Evolutionary conservation across 2,797 vertebrate genomes (phyloP).

Genomic region (Manis crassicaudata): DNA sequence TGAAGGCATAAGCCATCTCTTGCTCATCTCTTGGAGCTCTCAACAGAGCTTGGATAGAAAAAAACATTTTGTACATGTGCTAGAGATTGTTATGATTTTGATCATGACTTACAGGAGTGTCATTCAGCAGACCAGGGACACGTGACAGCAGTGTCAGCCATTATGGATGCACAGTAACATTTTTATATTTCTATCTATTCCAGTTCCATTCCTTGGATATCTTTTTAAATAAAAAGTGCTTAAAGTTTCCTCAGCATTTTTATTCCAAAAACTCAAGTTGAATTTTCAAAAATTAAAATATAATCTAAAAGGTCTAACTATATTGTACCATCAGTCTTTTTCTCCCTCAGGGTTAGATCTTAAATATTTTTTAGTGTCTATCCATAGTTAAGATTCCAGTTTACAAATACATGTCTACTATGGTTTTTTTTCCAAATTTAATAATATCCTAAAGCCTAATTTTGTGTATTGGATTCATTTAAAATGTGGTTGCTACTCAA

Average conservation of each 20-base stretch:
- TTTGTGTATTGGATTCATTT: constrained; percentile 61
- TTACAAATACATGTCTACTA: constrained; percentile 50
- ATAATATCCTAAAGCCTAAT: constrained; percentile 61
- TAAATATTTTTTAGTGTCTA: constrained; percentile 35
- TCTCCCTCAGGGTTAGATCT: background rate
- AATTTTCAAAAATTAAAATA: constrained; percentile 56
- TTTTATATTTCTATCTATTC: background rate
- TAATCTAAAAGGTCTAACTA: constrained; percentile 38
- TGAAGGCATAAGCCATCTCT: background rate
- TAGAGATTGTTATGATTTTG: constrained; percentile 16
- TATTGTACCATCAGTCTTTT: constrained; percentile 26
- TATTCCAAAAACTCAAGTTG: constrained; percentile 36
- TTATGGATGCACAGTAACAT: background rate
- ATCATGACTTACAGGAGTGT: background rate
- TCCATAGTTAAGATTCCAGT: constrained; percentile 58
- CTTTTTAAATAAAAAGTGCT: constrained; percentile 55
- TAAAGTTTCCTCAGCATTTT: constrained; percentile 44
- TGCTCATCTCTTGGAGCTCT: background rate
- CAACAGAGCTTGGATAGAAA: background rate
- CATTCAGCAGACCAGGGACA: background rate
- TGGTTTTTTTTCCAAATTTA: constrained; percentile 50
- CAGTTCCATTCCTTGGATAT: background rate
- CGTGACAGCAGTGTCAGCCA: background rate
- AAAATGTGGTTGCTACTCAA: constrained; percentile 66
- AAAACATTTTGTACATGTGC: background rate